These are phyloP conservation scores for Hydrolagus affinis DNA, from an alignment of 2,113 vertebrate genomes.

Conservation along the genomic window DNA sequence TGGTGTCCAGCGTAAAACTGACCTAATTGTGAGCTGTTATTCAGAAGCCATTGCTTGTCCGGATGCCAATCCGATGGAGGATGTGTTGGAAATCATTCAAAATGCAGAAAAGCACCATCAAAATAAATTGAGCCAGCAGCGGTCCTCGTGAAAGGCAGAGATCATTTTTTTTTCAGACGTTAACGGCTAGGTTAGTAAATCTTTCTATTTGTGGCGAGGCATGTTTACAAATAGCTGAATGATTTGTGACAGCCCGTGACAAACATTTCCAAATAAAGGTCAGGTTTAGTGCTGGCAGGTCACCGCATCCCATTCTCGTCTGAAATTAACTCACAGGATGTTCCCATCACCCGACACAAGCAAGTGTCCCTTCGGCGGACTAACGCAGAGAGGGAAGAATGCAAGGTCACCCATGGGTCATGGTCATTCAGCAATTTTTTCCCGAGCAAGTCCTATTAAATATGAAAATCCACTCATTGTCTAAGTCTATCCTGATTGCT, in stretches of 20 bases:
- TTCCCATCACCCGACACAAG: conserved; percentile 33
- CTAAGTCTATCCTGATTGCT: conserved; percentile 39
- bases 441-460: conserved; percentile 43
- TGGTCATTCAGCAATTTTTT: conserved; percentile 39
- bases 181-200: conserved; percentile 6
- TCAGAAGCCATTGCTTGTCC: background rate
- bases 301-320: conserved; percentile 36
- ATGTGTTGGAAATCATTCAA: background rate
- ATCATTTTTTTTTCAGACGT: background rate
- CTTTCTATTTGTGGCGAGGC: conserved; percentile 36
- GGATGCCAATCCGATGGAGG: background rate
- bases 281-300: conserved; percentile 36
- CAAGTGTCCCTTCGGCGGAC: conserved; percentile 35
- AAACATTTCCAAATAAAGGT: conserved; percentile 38
- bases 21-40: background rate
- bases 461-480: conserved; percentile 54
- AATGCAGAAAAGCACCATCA: background rate
- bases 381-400: conserved; percentile 40
- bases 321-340: conserved; percentile 36
- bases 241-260: conserved; percentile 38
- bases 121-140: background rate
- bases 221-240: conserved; percentile 38
- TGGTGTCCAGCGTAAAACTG: background rate
- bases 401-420: conserved; percentile 41
- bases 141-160: no score